Conservation (phyloP, 2,797 vertebrate genomes). For the Vireo griseus region DNA sequence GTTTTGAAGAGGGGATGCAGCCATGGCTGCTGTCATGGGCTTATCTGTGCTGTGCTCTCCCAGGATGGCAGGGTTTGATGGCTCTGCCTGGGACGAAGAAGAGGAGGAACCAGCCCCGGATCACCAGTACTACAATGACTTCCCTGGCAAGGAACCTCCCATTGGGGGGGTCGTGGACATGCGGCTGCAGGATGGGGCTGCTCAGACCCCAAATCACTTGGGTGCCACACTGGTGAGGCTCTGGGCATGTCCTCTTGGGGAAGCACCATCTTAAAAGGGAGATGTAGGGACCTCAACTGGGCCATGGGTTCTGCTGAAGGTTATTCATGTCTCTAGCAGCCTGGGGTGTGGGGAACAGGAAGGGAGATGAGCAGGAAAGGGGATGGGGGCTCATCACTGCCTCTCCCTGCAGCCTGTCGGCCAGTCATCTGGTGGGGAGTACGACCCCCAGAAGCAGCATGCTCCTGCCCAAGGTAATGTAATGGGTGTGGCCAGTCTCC, state of each 20-base stretch:
- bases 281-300: fast-evolving
- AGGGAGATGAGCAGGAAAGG: neutral
- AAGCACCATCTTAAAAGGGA: neutral
- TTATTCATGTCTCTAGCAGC: neutral
- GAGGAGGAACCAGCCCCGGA: conserved; percentile 86
- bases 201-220: conserved; percentile 70
- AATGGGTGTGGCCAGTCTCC: fast-evolving
- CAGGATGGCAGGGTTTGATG: conserved; percentile 96
- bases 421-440: conserved; percentile 54
- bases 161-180: conserved; percentile 92
- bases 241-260: fast-evolving
- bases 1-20: neutral
- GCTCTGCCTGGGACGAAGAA: conserved; percentile 97
- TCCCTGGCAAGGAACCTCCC: conserved; percentile 95
- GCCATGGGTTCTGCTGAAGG: neutral
- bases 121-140: conserved; percentile 97
- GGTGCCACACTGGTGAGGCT: conserved; percentile 88
- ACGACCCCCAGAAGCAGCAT: conserved; percentile 66
- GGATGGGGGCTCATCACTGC: neutral
- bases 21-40: neutral
- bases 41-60: neutral
- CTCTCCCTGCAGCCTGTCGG: conserved; percentile 68
- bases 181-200: conserved; percentile 77
- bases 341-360: neutral
- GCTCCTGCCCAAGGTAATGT: conserved; percentile 63